Conservation (phyloP, 1,140 invertebrate genomes). For the Drosophila ohnishii region DNA sequence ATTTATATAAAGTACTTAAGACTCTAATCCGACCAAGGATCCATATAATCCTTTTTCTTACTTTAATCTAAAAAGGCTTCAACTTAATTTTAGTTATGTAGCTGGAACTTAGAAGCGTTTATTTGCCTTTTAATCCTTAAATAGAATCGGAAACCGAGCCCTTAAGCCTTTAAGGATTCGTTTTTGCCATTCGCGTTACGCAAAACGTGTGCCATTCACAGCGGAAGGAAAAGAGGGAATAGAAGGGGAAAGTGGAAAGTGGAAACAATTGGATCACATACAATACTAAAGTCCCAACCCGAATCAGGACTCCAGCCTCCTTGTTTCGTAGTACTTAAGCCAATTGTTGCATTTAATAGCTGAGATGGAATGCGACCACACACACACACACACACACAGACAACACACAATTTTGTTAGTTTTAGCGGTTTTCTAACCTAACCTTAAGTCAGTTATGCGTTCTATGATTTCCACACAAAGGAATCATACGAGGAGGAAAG, state of each 20-base stretch:
- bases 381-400: conserved; percentile 33
- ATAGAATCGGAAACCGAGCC: conserved; percentile 1
- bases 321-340: conserved; percentile 75
- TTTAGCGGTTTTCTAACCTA: conserved; percentile 69
- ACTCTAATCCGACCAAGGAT: conserved; percentile 4
- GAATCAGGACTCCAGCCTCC: conserved; percentile 35
- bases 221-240: conserved; percentile 14
- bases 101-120: not conserved
- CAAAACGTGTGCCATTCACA: conserved; percentile 74
- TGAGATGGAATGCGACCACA: conserved; percentile 29
- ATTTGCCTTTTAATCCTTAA: not conserved
- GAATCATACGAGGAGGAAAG: conserved; percentile 15
- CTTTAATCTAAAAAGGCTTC: not conserved
- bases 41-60: not conserved
- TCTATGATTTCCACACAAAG: conserved; percentile 51
- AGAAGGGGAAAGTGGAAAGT: conserved; percentile 3
- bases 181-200: conserved; percentile 70
- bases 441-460: conserved; percentile 68
- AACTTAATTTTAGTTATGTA: conserved; percentile 2
- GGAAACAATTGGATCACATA: conserved; percentile 21
- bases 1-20: conserved; percentile 5
- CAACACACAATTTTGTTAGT: conserved; percentile 63
- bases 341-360: conserved; percentile 75
- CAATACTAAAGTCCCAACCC: conserved; percentile 18
- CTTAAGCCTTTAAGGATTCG: conserved; percentile 32